A percentile compares a stretch with the other conserved stretches of the same genome.
Evolutionary conservation across 2,113 vertebrate genomes (phyloP).

Genomic region (Atlantisia rogersi): DNA sequence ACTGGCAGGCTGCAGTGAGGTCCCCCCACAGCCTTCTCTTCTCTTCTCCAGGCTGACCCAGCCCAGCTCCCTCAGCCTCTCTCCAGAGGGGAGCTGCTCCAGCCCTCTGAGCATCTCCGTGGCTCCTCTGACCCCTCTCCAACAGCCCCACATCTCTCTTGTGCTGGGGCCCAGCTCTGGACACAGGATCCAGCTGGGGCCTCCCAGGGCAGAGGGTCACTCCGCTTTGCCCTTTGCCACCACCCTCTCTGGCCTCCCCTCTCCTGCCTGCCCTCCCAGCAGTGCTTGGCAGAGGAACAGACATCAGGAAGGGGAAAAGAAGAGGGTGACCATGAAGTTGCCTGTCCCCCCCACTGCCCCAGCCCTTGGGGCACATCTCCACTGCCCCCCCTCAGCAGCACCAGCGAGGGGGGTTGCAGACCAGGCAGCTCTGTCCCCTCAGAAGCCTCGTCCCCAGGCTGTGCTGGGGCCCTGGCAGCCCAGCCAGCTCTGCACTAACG

Average conservation of each 20-base stretch:
- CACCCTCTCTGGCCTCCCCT: neutral
- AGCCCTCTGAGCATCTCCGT: no score
- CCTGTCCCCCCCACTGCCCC: rapidly evolving
- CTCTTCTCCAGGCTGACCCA: no score
- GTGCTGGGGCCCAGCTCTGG: no score
- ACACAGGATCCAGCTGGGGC: no score
- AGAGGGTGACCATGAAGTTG: neutral
- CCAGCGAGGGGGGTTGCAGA: rapidly evolving
- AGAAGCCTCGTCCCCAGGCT: rapidly evolving
- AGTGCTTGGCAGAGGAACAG: neutral
- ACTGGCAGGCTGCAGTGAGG: no score
- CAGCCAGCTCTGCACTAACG: neutral
- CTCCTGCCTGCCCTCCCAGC: neutral
- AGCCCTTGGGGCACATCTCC: neutral
- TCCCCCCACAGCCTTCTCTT: no score
- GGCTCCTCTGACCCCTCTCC: no score
- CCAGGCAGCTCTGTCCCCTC: neutral
- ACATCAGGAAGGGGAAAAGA: neutral
- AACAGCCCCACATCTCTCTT: no score
- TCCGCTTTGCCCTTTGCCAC: neutral
- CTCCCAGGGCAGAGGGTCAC: neutral
- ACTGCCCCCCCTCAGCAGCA: rapidly evolving
- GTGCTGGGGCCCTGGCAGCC: rapidly evolving
- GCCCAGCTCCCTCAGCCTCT: no score
- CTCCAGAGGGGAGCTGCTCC: no score